Conservation (phyloP, 2,888 invertebrate genomes). For the Spicauda simplicius region DNA sequence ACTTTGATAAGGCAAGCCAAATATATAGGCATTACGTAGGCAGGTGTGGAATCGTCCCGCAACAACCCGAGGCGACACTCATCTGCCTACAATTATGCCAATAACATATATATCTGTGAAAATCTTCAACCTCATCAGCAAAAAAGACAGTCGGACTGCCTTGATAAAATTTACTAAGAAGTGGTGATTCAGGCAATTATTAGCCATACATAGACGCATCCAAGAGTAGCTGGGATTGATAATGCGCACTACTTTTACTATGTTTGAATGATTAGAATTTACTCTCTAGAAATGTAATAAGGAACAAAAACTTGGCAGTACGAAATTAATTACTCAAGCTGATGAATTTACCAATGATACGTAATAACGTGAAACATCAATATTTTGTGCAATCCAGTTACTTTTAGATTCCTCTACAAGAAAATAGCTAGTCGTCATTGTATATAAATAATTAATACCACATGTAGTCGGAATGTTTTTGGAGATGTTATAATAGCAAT, state of each 20-base stretch:
- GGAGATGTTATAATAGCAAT: neutral
- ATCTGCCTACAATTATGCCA: constrained; percentile 4
- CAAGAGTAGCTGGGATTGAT: constrained; percentile 11
- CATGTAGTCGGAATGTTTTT: neutral
- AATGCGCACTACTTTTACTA: neutral
- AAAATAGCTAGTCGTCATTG: constrained; percentile 24
- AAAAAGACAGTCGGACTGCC: neutral
- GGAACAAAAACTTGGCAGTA: no score
- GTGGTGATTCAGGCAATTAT: constrained; percentile 19
- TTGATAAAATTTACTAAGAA: constrained; percentile 16
- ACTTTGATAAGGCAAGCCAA: constrained; percentile 4
- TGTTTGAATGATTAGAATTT: neutral
- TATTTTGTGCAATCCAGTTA: constrained; percentile 1
- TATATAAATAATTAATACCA: neutral
- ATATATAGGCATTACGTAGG: constrained; percentile 1
- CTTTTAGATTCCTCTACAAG: constrained; percentile 16
- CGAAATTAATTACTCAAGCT: no score
- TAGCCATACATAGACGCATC: constrained; percentile 10
- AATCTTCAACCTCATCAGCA: neutral
- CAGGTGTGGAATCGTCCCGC: neutral
- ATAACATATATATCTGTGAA: neutral
- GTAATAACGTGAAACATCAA: no score
- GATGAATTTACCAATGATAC: neutral
- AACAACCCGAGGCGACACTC: neutral
- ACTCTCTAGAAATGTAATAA: neutral